Percentiles rank a stretch among this genome's conserved stretches.
phyloP scores from a whole-genome alignment of 2,888 invertebrate genomes.

The Calameuta idolon region DNA sequence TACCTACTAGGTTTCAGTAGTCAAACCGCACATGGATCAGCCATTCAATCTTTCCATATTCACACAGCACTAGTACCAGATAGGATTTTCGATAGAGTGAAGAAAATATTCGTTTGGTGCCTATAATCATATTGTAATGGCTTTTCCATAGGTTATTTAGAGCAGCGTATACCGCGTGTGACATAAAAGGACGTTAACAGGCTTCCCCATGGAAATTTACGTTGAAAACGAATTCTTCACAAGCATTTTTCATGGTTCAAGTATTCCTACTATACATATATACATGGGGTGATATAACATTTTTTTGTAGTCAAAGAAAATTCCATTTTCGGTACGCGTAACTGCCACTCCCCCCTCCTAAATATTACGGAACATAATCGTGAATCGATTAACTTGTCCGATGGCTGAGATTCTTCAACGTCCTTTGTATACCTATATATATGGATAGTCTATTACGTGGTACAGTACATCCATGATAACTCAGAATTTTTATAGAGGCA shows the following conservation, averaged over 20 bases:
- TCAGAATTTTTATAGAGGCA: neutral
- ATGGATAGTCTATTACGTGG: neutral
- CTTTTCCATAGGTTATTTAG: neutral
- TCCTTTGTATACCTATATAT: neutral
- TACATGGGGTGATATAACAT: neutral
- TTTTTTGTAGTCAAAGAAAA: neutral
- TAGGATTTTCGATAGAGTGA: neutral
- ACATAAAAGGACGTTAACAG: neutral
- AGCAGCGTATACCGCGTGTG: neutral
- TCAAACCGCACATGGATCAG: neutral
- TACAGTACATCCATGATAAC: neutral
- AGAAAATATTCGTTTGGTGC: neutral
- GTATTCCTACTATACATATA: neutral
- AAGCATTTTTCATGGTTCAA: neutral
- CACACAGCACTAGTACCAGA: neutral
- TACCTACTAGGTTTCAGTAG: neutral
- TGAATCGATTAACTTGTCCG: neutral
- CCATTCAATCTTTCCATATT: neutral
- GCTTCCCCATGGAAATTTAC: neutral
- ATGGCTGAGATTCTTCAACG: neutral
- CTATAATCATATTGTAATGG: neutral
- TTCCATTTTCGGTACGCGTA: neutral
- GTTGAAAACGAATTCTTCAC: neutral
- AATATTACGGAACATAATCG: neutral
- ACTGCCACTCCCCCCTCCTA: neutral